These are phyloP conservation scores for Astyanax mexicanus DNA, from an alignment of 2,797 vertebrate genomes.

Conservation along the genomic window DNA sequence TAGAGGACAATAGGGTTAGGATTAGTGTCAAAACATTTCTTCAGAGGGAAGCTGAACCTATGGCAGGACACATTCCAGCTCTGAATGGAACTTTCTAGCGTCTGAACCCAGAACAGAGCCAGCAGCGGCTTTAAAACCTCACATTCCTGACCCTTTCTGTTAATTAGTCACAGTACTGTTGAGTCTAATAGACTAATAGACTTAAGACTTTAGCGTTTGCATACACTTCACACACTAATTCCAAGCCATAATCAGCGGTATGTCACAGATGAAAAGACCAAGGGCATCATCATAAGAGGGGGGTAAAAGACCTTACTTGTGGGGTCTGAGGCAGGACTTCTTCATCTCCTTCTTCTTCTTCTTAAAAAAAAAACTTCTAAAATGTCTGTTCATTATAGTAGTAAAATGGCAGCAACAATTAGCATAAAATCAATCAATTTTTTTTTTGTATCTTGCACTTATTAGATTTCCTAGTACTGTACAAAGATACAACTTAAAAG, in stretches of 20 bases:
- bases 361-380: too few relatives aligned
- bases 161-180: constrained; percentile 63
- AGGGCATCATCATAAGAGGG: too few relatives aligned
- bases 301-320: too few relatives aligned
- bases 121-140: constrained; percentile 44
- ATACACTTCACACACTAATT: constrained; percentile 49
- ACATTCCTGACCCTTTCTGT: constrained; percentile 47
- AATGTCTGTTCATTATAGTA: too few relatives aligned
- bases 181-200: constrained; percentile 56
- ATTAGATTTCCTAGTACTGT: too few relatives aligned
- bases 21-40: constrained; percentile 61
- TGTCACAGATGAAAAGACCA: neutral
- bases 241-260: constrained; percentile 23
- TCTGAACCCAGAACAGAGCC: constrained; percentile 59
- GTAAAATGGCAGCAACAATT: too few relatives aligned
- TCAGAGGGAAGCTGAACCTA: constrained; percentile 31
- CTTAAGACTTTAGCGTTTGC: constrained; percentile 56
- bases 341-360: too few relatives aligned
- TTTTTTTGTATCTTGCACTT: too few relatives aligned
- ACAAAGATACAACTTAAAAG: too few relatives aligned
- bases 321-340: too few relatives aligned
- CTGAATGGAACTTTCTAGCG: constrained; percentile 46
- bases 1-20: constrained; percentile 61
- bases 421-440: too few relatives aligned
- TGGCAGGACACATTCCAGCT: constrained; percentile 40